These are phyloP conservation scores for Mobula hypostoma DNA, from an alignment of 2,113 vertebrate genomes.

Conservation along the genomic window DNA sequence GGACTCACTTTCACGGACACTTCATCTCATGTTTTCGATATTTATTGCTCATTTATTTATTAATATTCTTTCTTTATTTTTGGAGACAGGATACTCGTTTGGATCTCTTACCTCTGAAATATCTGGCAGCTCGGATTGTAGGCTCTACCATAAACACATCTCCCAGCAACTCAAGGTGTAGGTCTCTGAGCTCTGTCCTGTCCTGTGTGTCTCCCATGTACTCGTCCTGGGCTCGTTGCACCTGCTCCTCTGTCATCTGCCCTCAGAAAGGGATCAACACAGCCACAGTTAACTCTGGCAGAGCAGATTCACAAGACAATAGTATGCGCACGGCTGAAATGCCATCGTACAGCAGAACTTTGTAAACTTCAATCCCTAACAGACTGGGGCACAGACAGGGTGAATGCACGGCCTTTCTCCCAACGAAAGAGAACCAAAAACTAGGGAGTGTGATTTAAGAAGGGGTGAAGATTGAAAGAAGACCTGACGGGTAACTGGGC, in stretches of 20 bases:
- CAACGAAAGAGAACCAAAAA: too few relatives aligned
- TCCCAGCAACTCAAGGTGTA: slow-evolving; percentile 56
- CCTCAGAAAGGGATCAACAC: neutral
- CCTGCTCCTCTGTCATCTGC: neutral
- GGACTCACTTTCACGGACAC: too few relatives aligned
- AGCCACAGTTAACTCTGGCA: neutral
- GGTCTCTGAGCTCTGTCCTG: slow-evolving; percentile 49
- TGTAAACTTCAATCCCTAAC: neutral
- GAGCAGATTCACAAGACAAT: neutral
- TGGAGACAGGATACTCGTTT: neutral
- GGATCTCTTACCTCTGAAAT: slow-evolving; percentile 57
- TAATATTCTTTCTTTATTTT: too few relatives aligned
- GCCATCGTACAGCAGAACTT: neutral
- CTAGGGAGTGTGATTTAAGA: too few relatives aligned
- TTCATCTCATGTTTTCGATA: too few relatives aligned
- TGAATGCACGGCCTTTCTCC: too few relatives aligned
- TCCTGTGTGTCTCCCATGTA: slow-evolving; percentile 59
- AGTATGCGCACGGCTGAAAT: too few relatives aligned
- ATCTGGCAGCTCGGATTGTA: slow-evolving; percentile 54
- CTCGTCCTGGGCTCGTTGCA: slow-evolving; percentile 45
- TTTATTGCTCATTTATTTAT: too few relatives aligned
- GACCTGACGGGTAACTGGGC: too few relatives aligned
- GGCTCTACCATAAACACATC: slow-evolving; percentile 59
- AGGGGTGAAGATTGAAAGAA: too few relatives aligned
- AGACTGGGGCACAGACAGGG: too few relatives aligned